Evolutionary conservation across 2,797 vertebrate genomes (phyloP).

Genomic region (Chaetodon trifasciatus): DNA sequence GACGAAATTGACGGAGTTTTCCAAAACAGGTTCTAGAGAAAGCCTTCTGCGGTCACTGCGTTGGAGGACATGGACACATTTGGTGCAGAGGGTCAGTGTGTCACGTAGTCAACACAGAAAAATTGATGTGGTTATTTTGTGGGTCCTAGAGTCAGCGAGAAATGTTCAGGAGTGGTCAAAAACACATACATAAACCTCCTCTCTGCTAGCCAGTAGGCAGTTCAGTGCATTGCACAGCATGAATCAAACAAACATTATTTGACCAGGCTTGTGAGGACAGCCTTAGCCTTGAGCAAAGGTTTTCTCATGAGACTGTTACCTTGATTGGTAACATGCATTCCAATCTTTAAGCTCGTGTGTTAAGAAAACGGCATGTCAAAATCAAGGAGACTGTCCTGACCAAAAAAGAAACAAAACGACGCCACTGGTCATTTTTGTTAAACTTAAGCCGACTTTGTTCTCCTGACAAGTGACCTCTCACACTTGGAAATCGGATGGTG

Average conservation of each 20-base stretch:
- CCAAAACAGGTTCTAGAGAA: constrained; percentile 47
- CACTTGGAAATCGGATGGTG: background rate
- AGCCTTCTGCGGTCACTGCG: constrained; percentile 21
- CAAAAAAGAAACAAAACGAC: background rate
- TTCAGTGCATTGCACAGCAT: background rate
- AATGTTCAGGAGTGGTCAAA: constrained; percentile 60
- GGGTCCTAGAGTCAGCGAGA: constrained; percentile 47
- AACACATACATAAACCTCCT: constrained; percentile 56
- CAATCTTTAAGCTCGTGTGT: background rate
- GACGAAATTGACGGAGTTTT: constrained; percentile 44
- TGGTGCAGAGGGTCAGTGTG: constrained; percentile 53
- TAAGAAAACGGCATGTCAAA: background rate
- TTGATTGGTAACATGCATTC: background rate
- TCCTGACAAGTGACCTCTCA: background rate
- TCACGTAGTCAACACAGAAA: constrained; percentile 54
- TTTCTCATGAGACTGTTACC: background rate
- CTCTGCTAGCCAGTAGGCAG: constrained; percentile 11
- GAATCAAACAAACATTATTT: constrained; percentile 13
- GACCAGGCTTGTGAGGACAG: background rate
- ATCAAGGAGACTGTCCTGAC: background rate
- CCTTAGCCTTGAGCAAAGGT: background rate
- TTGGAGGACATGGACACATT: constrained; percentile 19
- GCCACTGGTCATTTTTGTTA: background rate
- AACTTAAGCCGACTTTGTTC: background rate
- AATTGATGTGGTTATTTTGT: constrained; percentile 43